A percentile compares a stretch with the other conserved stretches of the same genome.
Evolutionary conservation across 2,113 vertebrate genomes (phyloP).

Genomic region (Dolichallabes microphthalmus): DNA sequence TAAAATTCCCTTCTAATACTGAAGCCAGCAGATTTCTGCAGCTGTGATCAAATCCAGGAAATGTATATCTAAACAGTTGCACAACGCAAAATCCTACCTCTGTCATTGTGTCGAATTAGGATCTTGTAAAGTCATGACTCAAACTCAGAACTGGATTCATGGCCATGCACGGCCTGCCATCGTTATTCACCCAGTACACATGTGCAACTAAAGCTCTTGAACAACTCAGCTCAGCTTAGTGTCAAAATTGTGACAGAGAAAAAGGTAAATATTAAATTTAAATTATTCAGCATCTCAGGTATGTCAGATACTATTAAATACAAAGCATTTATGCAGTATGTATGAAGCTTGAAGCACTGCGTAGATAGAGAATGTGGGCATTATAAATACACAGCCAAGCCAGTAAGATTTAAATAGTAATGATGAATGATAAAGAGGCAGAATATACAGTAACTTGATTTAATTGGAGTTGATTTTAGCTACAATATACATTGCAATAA

Average conservation of each 20-base stretch:
- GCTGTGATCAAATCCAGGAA: slow-evolving; percentile 26
- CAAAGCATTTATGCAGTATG: slow-evolving; percentile 19
- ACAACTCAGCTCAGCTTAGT: not conserved
- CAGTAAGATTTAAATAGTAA: not conserved
- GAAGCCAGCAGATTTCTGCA: not conserved
- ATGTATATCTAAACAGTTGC: slow-evolving; percentile 14
- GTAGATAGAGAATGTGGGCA: not conserved
- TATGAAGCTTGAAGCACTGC: not conserved
- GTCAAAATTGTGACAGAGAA: not conserved
- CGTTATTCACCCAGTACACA: not conserved
- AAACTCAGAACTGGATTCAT: slow-evolving; percentile 36
- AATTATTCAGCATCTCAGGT: slow-evolving; percentile 46
- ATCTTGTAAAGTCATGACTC: slow-evolving; percentile 37
- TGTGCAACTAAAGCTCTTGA: not conserved
- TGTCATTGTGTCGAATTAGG: slow-evolving; percentile 1
- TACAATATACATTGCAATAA: not conserved
- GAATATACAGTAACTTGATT: not conserved
- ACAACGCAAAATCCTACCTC: slow-evolving; percentile 52
- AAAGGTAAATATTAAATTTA: not conserved
- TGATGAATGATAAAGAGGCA: not conserved
- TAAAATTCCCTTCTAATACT: not conserved
- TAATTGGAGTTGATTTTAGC: not conserved
- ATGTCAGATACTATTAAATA: slow-evolving; percentile 31
- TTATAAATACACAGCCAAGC: not conserved
- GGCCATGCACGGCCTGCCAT: not conserved